phyloP scores from a whole-genome alignment of 2,113 vertebrate species.

The Eolophus roseicapilla region DNA sequence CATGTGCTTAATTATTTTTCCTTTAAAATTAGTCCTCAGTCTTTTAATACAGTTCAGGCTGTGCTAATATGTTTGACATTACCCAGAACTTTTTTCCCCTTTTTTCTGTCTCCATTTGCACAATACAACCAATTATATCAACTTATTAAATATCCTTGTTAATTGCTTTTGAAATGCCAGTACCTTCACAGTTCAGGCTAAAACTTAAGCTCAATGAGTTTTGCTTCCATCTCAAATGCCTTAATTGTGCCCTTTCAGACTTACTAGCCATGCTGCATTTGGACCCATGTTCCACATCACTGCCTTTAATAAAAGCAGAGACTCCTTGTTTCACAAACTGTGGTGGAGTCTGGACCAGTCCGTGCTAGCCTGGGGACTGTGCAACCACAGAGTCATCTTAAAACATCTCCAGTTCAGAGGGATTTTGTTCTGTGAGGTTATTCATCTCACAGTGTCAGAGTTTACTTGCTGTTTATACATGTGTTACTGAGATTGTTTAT shows the following conservation, averaged over 20 bases:
- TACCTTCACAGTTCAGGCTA: background rate
- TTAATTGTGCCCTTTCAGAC: background rate
- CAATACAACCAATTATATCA: background rate
- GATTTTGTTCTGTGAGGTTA: background rate
- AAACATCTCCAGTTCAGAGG: background rate
- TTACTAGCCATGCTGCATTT: background rate
- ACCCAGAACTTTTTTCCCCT: background rate
- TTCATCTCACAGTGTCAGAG: background rate
- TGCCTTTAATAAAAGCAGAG: background rate
- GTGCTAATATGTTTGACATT: background rate
- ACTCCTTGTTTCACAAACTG: background rate
- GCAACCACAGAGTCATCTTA: background rate
- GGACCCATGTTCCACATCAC: background rate
- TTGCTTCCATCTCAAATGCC: background rate
- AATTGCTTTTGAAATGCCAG: background rate
- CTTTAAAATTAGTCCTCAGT: conserved; percentile 14
- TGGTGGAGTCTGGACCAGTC: background rate
- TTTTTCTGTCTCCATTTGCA: background rate
- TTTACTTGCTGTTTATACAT: background rate
- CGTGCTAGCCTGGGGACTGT: background rate
- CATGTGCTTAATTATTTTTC: conserved; percentile 36
- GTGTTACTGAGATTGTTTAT: background rate
- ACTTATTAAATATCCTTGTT: background rate
- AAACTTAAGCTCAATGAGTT: background rate
- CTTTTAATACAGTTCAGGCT: background rate